These are phyloP conservation scores for Nematostella vectensis DNA, from an alignment of 92 coral and sea anemone genomes.

Conservation along the genomic window DNA sequence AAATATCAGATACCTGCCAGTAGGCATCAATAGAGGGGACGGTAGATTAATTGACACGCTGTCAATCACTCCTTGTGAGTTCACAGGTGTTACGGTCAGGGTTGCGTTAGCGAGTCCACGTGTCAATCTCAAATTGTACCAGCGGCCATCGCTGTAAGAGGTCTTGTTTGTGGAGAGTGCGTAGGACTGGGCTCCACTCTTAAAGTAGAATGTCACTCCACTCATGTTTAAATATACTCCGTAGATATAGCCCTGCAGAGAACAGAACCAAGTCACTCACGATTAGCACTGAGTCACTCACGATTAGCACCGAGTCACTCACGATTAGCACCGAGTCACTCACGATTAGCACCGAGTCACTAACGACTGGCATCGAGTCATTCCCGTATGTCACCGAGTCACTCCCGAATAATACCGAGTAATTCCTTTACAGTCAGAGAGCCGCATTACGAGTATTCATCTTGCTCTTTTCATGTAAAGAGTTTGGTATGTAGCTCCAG, in stretches of 20 bases:
- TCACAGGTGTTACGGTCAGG: slow-evolving; percentile 54
- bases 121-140: slow-evolving; percentile 68
- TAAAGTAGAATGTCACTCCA: slow-evolving; percentile 64
- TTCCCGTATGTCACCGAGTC: too few relatives aligned
- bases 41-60: slow-evolving; percentile 16
- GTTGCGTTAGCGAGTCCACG: slow-evolving; percentile 75
- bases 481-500: too few relatives aligned
- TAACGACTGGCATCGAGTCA: too few relatives aligned
- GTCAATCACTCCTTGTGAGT: slow-evolving; percentile 41
- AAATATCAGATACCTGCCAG: slow-evolving; percentile 55
- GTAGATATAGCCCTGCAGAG: slow-evolving; percentile 57
- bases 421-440: too few relatives aligned
- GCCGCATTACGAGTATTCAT: too few relatives aligned
- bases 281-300: too few relatives aligned
- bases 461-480: too few relatives aligned
- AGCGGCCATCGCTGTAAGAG: slow-evolving; percentile 76
- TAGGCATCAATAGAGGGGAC: slow-evolving; percentile 28
- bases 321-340: too few relatives aligned
- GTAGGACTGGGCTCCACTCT: slow-evolving; percentile 24
- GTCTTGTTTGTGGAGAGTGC: slow-evolving; percentile 40
- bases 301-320: too few relatives aligned
- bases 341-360: too few relatives aligned
- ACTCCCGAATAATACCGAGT: too few relatives aligned
- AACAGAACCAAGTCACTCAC: too few relatives aligned
- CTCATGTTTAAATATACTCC: slow-evolving; percentile 62